Evolutionary conservation across 1,140 invertebrate genomes (phyloP).

Genomic region (Pseudomyrmex sp.): DNA sequence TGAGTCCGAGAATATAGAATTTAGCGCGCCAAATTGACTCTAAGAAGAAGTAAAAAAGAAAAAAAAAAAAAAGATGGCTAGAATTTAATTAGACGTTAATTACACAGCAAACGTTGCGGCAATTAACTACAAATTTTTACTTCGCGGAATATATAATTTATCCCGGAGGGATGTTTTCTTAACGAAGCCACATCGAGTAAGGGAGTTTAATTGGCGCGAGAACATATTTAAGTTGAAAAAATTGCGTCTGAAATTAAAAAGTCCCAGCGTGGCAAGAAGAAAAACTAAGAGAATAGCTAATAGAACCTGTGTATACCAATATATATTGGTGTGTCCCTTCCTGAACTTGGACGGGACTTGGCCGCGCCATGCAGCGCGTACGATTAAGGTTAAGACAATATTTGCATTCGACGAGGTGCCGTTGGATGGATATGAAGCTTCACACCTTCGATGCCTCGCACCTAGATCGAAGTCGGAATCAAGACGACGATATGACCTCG

Average conservation of each 20-base stretch:
- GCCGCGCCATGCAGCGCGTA: neutral
- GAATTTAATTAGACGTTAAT: conserved; percentile 7
- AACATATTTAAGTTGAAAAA: conserved; percentile 49
- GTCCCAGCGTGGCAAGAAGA: conserved; percentile 26
- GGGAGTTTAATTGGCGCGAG: conserved; percentile 23
- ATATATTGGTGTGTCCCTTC: conserved; percentile 20
- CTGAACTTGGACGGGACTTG: neutral
- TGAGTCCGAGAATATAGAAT: neutral
- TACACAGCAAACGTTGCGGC: neutral
- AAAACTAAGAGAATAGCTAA: conserved; percentile 24
- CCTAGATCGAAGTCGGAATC: conserved; percentile 59
- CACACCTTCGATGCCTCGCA: neutral
- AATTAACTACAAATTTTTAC: conserved; percentile 27
- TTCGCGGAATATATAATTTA: neutral
- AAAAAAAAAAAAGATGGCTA: neutral
- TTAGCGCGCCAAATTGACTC: too few relatives aligned
- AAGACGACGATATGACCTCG: conserved; percentile 55
- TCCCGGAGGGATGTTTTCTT: neutral
- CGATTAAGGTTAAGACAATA: conserved; percentile 77
- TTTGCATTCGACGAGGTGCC: conserved; percentile 65
- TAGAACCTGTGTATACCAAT: neutral
- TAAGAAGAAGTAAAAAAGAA: neutral
- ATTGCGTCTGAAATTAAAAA: conserved; percentile 29
- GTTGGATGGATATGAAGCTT: conserved; percentile 33
- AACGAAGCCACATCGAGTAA: neutral